Percentiles rank a stretch among this genome's conserved stretches.
These are phyloP conservation scores for Lutjanus erythropterus DNA, from an alignment of 2,113 vertebrate genomes.

Conservation along the genomic window DNA sequence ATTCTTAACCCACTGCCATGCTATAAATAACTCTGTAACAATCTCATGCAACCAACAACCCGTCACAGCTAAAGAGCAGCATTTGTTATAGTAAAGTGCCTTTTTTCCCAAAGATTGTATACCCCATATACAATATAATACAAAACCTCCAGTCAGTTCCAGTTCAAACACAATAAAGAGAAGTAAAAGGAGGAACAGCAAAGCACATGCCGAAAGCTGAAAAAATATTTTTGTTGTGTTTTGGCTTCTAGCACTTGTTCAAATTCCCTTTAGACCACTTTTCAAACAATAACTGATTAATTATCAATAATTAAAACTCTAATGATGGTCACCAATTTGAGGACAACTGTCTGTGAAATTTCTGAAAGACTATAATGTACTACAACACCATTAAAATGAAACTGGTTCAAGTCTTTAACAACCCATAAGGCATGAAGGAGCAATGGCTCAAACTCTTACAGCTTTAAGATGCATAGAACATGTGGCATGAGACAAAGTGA, in stretches of 20 bases:
- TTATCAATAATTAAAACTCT: constrained; percentile 8
- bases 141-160: constrained; percentile 34
- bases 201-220: constrained; percentile 53
- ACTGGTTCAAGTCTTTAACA: constrained; percentile 31
- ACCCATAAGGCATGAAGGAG: constrained; percentile 44
- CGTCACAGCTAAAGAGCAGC: constrained; percentile 26
- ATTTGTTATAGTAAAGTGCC: constrained; percentile 57
- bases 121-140: constrained; percentile 49
- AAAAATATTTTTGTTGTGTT: constrained; percentile 12
- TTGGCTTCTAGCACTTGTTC: constrained; percentile 40
- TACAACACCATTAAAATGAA: constrained; percentile 33
- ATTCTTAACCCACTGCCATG: constrained; percentile 47
- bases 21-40: constrained; percentile 48
- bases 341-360: constrained; percentile 13
- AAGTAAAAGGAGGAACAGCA: constrained; percentile 26
- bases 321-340: constrained; percentile 3
- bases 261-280: constrained; percentile 33
- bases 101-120: constrained; percentile 15
- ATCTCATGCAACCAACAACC: constrained; percentile 63
- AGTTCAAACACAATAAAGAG: constrained; percentile 39
- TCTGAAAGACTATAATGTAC: constrained; percentile 1
- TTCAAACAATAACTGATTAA: constrained; percentile 20
- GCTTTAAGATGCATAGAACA: constrained; percentile 51
- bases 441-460: constrained; percentile 23
- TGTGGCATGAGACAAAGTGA: constrained; percentile 4